Evolutionary conservation across 2,797 vertebrate species (phyloP).

Genomic region (Uromys caudimaculatus): DNA sequence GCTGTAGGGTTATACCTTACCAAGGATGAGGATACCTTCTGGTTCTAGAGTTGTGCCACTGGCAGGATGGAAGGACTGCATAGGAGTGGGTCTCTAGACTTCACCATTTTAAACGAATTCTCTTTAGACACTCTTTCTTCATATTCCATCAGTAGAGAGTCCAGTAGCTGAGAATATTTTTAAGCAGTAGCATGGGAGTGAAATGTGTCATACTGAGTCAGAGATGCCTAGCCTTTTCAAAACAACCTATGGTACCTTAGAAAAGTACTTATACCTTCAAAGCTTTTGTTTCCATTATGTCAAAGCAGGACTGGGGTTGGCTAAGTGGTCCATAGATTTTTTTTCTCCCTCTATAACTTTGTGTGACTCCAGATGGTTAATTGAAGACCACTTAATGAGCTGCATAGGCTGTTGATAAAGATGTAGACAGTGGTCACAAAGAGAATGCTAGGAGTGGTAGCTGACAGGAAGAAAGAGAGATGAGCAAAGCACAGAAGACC

Average conservation of each 20-base stretch:
- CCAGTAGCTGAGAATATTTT: not conserved
- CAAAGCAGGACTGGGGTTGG: not conserved
- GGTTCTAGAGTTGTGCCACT: rapidly evolving
- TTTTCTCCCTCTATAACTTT: not conserved
- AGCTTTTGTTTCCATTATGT: not conserved
- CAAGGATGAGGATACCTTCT: not conserved
- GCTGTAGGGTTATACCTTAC: not conserved
- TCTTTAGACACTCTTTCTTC: not conserved
- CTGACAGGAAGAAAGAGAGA: not conserved
- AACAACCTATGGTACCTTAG: not conserved
- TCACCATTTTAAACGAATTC: not conserved
- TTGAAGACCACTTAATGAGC: not conserved
- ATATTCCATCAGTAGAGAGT: not conserved
- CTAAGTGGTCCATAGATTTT: not conserved
- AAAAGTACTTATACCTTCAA: not conserved
- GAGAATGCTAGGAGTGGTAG: not conserved
- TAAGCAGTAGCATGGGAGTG: not conserved
- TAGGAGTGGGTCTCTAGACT: not conserved
- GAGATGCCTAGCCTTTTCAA: not conserved
- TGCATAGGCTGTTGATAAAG: not conserved
- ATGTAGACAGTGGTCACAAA: not conserved
- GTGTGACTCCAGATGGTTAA: not conserved
- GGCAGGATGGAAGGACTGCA: rapidly evolving
- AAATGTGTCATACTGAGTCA: not conserved
- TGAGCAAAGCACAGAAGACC: rapidly evolving